These are phyloP conservation scores for Alloscopus bannaensis DNA, from an alignment of 2,888 invertebrate species.

Conservation along the genomic window DNA sequence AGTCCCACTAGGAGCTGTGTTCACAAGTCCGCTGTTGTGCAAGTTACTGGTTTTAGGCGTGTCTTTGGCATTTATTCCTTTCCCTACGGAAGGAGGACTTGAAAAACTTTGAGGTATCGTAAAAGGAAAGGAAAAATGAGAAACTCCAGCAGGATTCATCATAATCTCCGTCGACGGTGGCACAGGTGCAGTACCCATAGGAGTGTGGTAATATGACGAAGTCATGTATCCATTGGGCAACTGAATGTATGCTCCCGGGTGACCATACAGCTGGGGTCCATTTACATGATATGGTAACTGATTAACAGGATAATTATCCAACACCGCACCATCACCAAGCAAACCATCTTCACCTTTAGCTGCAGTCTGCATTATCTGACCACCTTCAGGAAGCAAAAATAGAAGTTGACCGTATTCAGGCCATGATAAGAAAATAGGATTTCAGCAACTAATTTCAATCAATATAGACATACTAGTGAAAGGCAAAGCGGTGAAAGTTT, in stretches of 20 bases:
- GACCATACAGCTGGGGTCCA: slow-evolving; percentile 62
- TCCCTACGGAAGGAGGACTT: slow-evolving; percentile 33
- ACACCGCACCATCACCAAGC: slow-evolving; percentile 61
- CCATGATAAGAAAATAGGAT: background rate
- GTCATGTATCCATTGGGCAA: slow-evolving; percentile 63
- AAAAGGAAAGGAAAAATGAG: slow-evolving; percentile 58
- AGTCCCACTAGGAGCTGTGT: background rate
- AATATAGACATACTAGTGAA: too few species aligned
- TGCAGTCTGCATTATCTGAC: slow-evolving; percentile 51
- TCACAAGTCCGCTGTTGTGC: slow-evolving; percentile 26
- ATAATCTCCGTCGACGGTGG: slow-evolving; percentile 67
- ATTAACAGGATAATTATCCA: slow-evolving; percentile 59
- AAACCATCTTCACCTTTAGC: slow-evolving; percentile 61
- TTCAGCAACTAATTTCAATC: too few species aligned
- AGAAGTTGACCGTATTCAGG: background rate
- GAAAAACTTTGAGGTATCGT: slow-evolving; percentile 65
- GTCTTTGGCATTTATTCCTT: slow-evolving; percentile 50
- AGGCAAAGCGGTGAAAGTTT: too few species aligned
- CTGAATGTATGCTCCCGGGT: slow-evolving; percentile 52
- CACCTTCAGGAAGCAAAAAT: slow-evolving; percentile 49
- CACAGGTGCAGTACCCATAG: slow-evolving; percentile 42
- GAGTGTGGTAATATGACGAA: slow-evolving; percentile 56
- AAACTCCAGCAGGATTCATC: slow-evolving; percentile 63
- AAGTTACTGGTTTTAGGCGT: slow-evolving; percentile 27
- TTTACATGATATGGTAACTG: slow-evolving; percentile 62